Evolutionary conservation across 2,113 vertebrate genomes (phyloP).

Genomic region (Caranx melampygus): DNA sequence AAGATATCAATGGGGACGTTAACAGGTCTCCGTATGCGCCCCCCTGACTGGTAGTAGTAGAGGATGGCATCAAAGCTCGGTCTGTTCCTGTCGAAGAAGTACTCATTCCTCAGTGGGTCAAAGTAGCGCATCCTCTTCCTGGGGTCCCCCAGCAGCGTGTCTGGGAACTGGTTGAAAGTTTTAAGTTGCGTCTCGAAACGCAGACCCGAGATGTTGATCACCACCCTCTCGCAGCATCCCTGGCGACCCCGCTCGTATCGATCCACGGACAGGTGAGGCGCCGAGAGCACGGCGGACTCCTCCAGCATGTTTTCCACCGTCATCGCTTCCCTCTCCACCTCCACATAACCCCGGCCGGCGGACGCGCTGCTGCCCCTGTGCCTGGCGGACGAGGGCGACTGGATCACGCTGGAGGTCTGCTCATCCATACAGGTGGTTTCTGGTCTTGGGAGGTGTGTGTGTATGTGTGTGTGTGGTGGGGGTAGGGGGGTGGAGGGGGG

Average conservation of each 20-base stretch:
- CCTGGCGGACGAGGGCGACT: slow-evolving; percentile 82
- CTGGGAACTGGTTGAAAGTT: slow-evolving; percentile 96
- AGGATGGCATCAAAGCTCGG: slow-evolving; percentile 99
- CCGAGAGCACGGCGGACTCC: slow-evolving; percentile 81
- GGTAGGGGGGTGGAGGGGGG: not conserved
- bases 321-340: slow-evolving; percentile 87
- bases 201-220: slow-evolving; percentile 97
- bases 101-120: slow-evolving; percentile 97
- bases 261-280: slow-evolving; percentile 80
- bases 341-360: slow-evolving; percentile 84
- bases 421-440: slow-evolving; percentile 90
- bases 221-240: slow-evolving; percentile 92
- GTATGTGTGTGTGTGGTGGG: too few relatives aligned
- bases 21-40: slow-evolving; percentile 94
- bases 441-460: slow-evolving; percentile 20
- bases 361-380: slow-evolving; percentile 74
- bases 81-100: slow-evolving; percentile 97
- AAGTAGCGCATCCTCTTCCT: slow-evolving; percentile 97
- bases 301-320: slow-evolving; percentile 90
- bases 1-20: slow-evolving; percentile 99
- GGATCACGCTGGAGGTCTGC: slow-evolving; percentile 81
- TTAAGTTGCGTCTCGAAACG: slow-evolving; percentile 97
- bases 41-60: slow-evolving; percentile 98
- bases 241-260: slow-evolving; percentile 79
- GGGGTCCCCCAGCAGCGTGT: slow-evolving; percentile 95